Base-by-base conservation (phyloP, 2,113 vertebrate species). In the Pithys albifrons region DNA sequence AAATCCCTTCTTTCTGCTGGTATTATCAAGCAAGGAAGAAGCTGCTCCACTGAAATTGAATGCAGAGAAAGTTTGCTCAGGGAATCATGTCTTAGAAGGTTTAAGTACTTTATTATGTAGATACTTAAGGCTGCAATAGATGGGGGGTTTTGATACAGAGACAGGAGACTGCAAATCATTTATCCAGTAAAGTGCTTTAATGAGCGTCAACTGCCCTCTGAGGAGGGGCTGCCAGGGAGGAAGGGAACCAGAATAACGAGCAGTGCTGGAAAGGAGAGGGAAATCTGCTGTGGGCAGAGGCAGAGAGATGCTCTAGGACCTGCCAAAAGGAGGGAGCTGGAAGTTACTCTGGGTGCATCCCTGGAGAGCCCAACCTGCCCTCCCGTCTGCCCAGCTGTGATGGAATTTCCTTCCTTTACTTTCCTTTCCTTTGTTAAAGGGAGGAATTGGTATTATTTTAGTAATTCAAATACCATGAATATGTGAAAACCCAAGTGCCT, bases 71-170 rank as follows among this genome's bases (percentile, higher is more conserved):
- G 70, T 91, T 96, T 96, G 87, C 89, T 93, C 65, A 52, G 89
- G 85, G 83, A 97, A 93, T 85, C 55, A 7, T 15, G 19, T 84
- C 29, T 82, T 25, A 66, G 85, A 49, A 95, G 80, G 76, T 69
- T 97, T 71, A 88, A 97, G 80, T 76, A 69, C 48, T 94, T 93
- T 62, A 75, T 93, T 85, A 55, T 55, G 85, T 78, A 77, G 93
- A 59, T 74, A 62, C 37, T 96, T 71, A 76, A 74, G 58, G 70
- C 88, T 83, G 89, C 33, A 69, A 69, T 77, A 74, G 88, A 64
- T 89, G 62, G 64, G 49, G 46, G 35, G 46, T 3, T 20, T 85
- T 77, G 89, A 75, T 66, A 57, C 27, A 23, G 89, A 84, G 86
- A 41, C 27, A 22, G 72, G 74, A 91, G 69, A 39, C 24, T 89